Evolutionary conservation across 2,113 vertebrate genomes (phyloP), one percentile per base, ranked within the genome.

Genomic region (Aythya baeri): DNA sequence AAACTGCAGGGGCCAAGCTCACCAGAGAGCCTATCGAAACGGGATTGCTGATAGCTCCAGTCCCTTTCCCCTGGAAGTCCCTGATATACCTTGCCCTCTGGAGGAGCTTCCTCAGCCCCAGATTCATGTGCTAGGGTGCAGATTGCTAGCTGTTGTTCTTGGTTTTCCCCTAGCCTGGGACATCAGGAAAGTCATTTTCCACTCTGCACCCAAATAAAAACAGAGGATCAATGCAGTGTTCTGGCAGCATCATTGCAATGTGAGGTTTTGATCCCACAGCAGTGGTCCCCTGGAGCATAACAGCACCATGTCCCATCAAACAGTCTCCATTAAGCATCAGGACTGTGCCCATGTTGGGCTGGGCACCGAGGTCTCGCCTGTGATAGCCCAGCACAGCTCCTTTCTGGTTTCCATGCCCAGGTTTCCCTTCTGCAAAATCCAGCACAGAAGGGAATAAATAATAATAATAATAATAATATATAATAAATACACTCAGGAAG

Each of bases 221-320:
- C 32, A 71, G 49, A 41, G 32, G 2, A 9, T 14, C 7, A 6
- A 3, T 80, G 80, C 52, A 67, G 41, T 7, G 62, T 6, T 1
- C 26, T 20, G 67, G 27, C 57, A 71, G 18, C 6, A 17, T 18
- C 57, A 7, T 3, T 36, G 23, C 67, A 50, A 36, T 43, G 4
- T 8, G 31, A 6, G 4, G 3, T 31, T 86, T 72, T 0, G 0
- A 5, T 17, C 46, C 52, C n/a, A 6, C 3, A 32, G 21, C 31
- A 5, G 6, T 5, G 38, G 5, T 43, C 8, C n/a, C 46, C 54
- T 17, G 36, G 11, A 54, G 17, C 26, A 31, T 9, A 17, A 31
- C 41, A 36, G 32, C 25, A 1, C 31, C 3, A 1, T 38, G 43
- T 49, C 76, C 55, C 43, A 32, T 18, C 43, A 44, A 11, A 61